Base-by-base conservation (phyloP, 2,113 vertebrate species). In the Chunga burmeisteri region DNA sequence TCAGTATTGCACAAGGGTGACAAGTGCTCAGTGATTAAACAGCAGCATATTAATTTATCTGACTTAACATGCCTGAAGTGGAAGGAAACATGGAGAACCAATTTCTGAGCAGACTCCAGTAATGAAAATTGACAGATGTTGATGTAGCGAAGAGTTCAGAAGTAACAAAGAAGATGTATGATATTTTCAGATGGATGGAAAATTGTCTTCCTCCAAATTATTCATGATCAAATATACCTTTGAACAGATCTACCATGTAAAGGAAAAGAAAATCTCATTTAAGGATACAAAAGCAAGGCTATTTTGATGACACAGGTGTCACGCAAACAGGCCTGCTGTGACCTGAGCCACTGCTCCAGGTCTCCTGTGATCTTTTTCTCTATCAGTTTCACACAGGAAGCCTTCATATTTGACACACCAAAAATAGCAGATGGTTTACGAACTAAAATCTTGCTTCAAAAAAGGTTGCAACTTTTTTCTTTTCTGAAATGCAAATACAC, bases 361-460 rank as follows among this genome's bases (percentile, higher is more conserved):
- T 95, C 74, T 87, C 87, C 91, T 94, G 78, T 96, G 96, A 97
- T 91, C 81, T 94, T 89, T n/a, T 89, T 67, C 77, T 79, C 90
- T 86, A 88, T 82, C 32, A 0, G 75, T 92, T 95, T 95, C 89
- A 88, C 84, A 93, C 73, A 95, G 94, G 91, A 96, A 96, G 86
- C 56, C 53, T 87, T 87, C 61, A 3, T 66, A 78, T 66, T 52
- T 93, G 86, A 93, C 74, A 61, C 23, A 16, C 66, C 84, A 86
- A 86, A 97, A 97, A 94, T 90, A 96, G 94, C 58, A 93, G 36
- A 73, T 2, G 1, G 59, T 58, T 88, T 90, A 94, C 30, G 25
- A 90, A 88, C 15, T 3, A 90, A 95, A 94, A 61, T 46, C 36
- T 42, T 85, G 25, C 74, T 93, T 95, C 62, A 83, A 74, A 92